Percentiles rank a stretch among this genome's conserved stretches.
Conservation (phyloP, 2,113 vertebrate species). For the Vireo altiloquus region DNA sequence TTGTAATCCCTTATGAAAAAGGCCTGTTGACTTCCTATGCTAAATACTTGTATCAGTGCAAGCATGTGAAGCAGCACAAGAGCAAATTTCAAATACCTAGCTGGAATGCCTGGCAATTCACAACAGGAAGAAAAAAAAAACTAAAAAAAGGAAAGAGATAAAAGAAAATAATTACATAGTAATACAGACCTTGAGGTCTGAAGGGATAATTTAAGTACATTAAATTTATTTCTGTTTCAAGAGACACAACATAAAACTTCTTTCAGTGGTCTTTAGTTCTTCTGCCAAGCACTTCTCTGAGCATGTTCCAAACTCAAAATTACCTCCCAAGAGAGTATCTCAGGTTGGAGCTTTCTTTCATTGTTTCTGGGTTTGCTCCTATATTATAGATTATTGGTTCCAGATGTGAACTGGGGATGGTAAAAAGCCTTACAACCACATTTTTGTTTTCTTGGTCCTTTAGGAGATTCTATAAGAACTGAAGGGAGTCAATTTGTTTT, state of each 20-base stretch:
- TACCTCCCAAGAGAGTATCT: conserved; percentile 20
- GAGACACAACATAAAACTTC: conserved; percentile 42
- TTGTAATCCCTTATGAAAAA: not conserved
- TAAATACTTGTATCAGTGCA: not conserved
- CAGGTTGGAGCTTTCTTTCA: conserved; percentile 12
- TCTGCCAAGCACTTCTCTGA: conserved; percentile 32
- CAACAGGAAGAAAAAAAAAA: fast-evolving
- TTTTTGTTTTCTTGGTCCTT: not conserved
- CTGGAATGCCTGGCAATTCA: not conserved
- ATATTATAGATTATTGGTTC: not conserved
- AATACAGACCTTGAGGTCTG: not conserved
- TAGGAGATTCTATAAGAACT: not conserved
- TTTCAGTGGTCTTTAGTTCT: conserved; percentile 5
- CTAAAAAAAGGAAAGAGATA: too few relatives aligned
- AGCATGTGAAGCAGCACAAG: not conserved
- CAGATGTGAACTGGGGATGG: conserved; percentile 8
- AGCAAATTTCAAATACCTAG: not conserved
- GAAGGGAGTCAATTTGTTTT: not conserved
- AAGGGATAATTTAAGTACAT: conserved; percentile 19
- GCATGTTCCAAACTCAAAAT: conserved; percentile 24
- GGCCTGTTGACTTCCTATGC: not conserved
- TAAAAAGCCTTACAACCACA: not conserved
- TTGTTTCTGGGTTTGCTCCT: conserved; percentile 12
- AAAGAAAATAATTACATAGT: not conserved
- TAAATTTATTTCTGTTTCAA: conserved; percentile 47